Base-by-base conservation (phyloP, 2,888 invertebrate genomes). In the Sialis fuliginosa region DNA sequence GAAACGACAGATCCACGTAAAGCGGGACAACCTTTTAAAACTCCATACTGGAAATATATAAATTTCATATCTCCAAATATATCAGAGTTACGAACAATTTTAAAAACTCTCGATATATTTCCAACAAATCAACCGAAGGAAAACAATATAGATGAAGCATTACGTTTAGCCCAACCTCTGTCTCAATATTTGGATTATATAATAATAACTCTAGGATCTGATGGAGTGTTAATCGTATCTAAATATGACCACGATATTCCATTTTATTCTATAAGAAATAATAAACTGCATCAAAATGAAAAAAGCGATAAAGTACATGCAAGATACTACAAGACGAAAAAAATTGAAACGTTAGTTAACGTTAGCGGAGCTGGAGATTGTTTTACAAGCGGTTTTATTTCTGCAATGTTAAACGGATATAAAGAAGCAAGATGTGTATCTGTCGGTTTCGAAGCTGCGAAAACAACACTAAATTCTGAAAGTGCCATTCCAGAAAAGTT, bases 311-410 rank as follows among this genome's bases (percentile, higher is more conserved):
- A 39, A 5, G 44, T 58, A 22, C 52, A 58, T 50, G 54, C 57
- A 6, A 57, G 66, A 33, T 61, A 65, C 53, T 77, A 76, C 58
- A 62, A 66, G 45, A 63, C 63, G 4, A 51, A 63, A 52, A 54
- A 58, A 49, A 49, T 72, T 37, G 48, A 60, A 48, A 55, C 67
- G 45, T 62, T 85, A 9, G 69, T 75, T 45, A 86, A 78, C 66
- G 85, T 85, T 0, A 85, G 84, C n/a, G 88, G 87, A 5, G 85
- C 86, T 13, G 87, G 87, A 2, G 88, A 88, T 58, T 83, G 84
- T 60, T 77, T 81, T 56, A 71, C 75, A 4, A 75, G 79, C 57
- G 85, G 83, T 1, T 76, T 81, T 55, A 76, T 84, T 48, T 63
- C 73, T 22, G 79, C 77, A 1, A 65, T 79, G 57, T 60, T 85